Base-by-base conservation (phyloP, 2,888 invertebrate species). In the Aphodius granarius region DNA sequence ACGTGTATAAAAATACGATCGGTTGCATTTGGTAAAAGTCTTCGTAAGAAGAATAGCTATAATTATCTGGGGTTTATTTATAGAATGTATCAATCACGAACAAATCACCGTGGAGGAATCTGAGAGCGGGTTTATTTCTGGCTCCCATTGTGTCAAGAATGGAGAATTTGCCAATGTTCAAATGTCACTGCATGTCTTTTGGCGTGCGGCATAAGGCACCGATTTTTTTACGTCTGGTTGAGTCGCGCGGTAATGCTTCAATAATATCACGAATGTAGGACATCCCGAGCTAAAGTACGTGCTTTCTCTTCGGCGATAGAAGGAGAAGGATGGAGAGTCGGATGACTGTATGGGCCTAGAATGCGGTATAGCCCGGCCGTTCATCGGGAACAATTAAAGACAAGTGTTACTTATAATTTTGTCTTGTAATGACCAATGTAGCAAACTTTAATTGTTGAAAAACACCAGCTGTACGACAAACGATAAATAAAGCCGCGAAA, bases 381-480 rank as follows among this genome's bases (percentile, higher is more conserved):
- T 15, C 66, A 17, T 19, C 6, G 23, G 80, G 80, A 82, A 83
- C 85, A 86, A 87, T 87, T 86, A 86, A 85, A 86, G 83, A 84
- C 86, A 86, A 86, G 86, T 86, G 86, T 86, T 85, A 86, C 86
- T 85, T 85, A 86, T 84, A 85, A 83, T 83, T n/a, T 84, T 82
- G 81, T 83, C 83, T 81, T 79, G 80, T 86, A 86, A 86, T 86
- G 86, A 85, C 82, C 84, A 84, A 86, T 85, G 84, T 85, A 85
- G 85, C 85, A 83, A 85, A 85, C 84, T 86, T 86, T 86, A 86
- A 86, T 86, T 86, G 86, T 86, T 85, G 84, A 87, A 87, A 76
- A 87, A 86, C 85, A 85, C 82, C 87, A 87, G 86, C 87, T 87
- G 87, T 84, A 83, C 84, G 84, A 85, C 84, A 85, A 85, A 85